These are phyloP conservation scores for Nezara viridula DNA, from an alignment of 2,888 invertebrate species.

Conservation along the genomic window DNA sequence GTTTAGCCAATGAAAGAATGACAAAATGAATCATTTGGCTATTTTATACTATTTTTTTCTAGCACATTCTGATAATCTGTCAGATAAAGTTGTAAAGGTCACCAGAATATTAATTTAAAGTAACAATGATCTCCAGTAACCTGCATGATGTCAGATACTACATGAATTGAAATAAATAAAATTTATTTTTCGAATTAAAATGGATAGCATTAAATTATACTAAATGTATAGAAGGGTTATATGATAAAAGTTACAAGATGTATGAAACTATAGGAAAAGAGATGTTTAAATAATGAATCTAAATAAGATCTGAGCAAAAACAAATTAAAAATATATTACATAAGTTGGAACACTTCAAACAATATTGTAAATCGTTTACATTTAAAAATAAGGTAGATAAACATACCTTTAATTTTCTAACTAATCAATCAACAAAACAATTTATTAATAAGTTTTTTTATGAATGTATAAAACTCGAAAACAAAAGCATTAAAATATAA, in stretches of 20 bases:
- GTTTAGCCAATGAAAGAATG: too few relatives aligned
- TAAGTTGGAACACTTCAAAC: not conserved
- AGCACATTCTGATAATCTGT: too few relatives aligned
- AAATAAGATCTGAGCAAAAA: not conserved
- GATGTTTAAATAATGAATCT: not conserved
- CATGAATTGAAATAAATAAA: not conserved
- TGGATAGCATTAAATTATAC: not conserved
- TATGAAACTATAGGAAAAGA: not conserved
- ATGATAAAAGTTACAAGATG: not conserved
- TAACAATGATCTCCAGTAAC: not conserved
- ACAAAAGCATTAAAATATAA: not conserved
- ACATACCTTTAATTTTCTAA: not conserved
- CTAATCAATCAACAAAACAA: not conserved
- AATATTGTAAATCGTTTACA: not conserved
- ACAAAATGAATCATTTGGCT: too few relatives aligned
- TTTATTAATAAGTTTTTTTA: not conserved
- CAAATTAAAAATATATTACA: constrained; percentile 11
- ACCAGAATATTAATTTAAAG: too few relatives aligned
- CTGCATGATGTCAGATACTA: too few relatives aligned
- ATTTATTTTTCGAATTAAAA: not conserved
- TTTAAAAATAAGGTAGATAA: not conserved
- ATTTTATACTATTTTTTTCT: too few relatives aligned
- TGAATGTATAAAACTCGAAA: not conserved
- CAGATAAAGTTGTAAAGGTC: too few relatives aligned
- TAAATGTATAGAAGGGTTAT: not conserved